phyloP scores from a whole-genome alignment of 2,888 invertebrate genomes.

The Dioctria rufipes region DNA sequence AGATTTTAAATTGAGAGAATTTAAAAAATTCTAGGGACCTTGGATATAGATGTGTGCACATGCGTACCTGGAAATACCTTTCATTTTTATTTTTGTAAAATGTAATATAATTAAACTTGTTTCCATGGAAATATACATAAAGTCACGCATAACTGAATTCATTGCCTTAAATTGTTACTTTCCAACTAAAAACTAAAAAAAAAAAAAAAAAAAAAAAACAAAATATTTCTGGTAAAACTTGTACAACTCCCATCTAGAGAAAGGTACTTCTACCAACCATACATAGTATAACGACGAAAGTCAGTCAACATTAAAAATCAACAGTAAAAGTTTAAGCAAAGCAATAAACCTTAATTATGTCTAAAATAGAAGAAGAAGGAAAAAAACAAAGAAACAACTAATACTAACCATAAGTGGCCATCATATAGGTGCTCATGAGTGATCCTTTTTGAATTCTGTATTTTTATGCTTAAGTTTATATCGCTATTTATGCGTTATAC shows the following conservation, averaged over 20 bases:
- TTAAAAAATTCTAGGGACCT: conserved; percentile 27
- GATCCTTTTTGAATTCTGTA: conserved; percentile 1
- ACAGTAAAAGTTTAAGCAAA: background rate
- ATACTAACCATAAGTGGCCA: conserved; percentile 70
- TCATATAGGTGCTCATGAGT: conserved; percentile 69
- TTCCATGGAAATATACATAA: background rate
- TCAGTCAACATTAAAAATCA: background rate
- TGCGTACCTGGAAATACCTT: conserved; percentile 2
- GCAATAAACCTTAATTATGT: too few species aligned
- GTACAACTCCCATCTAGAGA: too few species aligned
- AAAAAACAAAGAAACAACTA: background rate
- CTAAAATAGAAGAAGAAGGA: background rate
- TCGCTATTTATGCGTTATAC: background rate
- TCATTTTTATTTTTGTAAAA: conserved; percentile 15
- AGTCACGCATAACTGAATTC: conserved; percentile 8
- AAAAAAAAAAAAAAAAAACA: background rate
- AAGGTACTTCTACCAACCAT: too few species aligned
- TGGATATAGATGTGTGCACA: background rate
- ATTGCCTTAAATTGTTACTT: background rate
- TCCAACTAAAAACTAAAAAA: background rate
- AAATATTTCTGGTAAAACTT: conserved; percentile 10
- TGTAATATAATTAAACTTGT: conserved; percentile 24
- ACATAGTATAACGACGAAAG: too few species aligned
- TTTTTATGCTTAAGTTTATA: background rate
- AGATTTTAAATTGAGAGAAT: background rate